Evolutionary conservation across 2,113 vertebrate genomes (phyloP).

Genomic region (Lampris megalopsis): DNA sequence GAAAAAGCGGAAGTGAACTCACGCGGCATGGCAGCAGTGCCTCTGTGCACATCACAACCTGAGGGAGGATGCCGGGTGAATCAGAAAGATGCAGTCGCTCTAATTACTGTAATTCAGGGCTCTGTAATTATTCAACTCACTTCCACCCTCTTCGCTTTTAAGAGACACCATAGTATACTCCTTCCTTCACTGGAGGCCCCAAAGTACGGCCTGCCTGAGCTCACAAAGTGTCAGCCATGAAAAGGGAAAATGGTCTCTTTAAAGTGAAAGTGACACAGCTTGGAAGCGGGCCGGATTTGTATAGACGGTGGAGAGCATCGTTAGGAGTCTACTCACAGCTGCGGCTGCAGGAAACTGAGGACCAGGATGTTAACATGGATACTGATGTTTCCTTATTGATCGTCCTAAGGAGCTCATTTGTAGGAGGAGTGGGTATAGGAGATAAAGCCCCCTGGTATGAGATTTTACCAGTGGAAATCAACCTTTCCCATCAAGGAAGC

Average conservation of each 20-base stretch:
- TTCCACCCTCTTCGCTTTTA: conserved; percentile 70
- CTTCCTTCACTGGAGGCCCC: conserved; percentile 49
- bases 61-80: conserved; percentile 42
- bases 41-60: conserved; percentile 35
- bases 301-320: conserved; percentile 41
- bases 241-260: conserved; percentile 48
- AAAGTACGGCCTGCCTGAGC: conserved; percentile 25
- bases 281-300: conserved; percentile 43
- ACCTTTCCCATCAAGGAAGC: conserved; percentile 46
- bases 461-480: conserved; percentile 21
- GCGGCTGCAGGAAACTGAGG: conserved; percentile 64
- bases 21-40: not conserved
- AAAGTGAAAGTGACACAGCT: conserved; percentile 32
- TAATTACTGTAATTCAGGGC: conserved; percentile 67
- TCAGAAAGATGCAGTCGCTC: conserved; percentile 43
- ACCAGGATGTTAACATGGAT: conserved; percentile 31
- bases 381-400: conserved; percentile 48
- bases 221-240: conserved; percentile 42
- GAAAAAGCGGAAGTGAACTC: no score
- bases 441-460: not conserved
- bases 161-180: conserved; percentile 50
- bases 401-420: conserved; percentile 42
- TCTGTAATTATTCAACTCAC: conserved; percentile 64
- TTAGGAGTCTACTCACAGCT: conserved; percentile 31
- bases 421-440: conserved; percentile 12